Conservation (phyloP, 2,888 invertebrate genomes). For the Bembecia ichneumoniformis region DNA sequence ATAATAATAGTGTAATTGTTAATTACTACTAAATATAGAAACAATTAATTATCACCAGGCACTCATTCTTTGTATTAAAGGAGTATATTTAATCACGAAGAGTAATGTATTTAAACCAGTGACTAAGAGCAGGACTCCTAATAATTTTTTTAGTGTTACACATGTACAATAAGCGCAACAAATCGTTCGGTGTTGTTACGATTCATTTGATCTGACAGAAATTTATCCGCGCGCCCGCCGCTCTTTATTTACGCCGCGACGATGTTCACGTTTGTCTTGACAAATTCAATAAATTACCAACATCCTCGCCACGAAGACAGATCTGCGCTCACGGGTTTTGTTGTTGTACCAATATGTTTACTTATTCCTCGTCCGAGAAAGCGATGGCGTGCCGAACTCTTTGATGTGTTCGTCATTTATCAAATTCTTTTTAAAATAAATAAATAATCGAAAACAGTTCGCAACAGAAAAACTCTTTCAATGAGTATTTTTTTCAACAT, state of each 20-base stretch:
- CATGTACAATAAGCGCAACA: slow-evolving; percentile 57
- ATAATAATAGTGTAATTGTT: too few relatives aligned
- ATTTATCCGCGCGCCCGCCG: slow-evolving; percentile 62
- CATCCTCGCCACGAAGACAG: slow-evolving; percentile 51
- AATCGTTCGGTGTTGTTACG: slow-evolving; percentile 43
- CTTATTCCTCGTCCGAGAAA: slow-evolving; percentile 49
- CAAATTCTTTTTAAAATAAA: not conserved
- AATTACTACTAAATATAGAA: too few relatives aligned
- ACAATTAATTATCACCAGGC: too few relatives aligned
- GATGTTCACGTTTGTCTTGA: slow-evolving; percentile 65
- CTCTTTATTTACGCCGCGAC: slow-evolving; percentile 64
- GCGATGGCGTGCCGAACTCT: slow-evolving; percentile 46
- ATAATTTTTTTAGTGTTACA: slow-evolving; percentile 6
- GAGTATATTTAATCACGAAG: too few relatives aligned
- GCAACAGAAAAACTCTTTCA: too few relatives aligned
- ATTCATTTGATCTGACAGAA: slow-evolving; percentile 72
- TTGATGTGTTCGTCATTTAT: slow-evolving; percentile 35
- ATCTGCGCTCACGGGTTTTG: slow-evolving; percentile 45
- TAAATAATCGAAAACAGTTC: not conserved
- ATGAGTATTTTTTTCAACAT: too few relatives aligned
- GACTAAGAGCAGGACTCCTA: too few relatives aligned
- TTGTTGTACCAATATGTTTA: slow-evolving; percentile 41
- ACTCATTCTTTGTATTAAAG: too few relatives aligned
- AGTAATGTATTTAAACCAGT: too few relatives aligned
- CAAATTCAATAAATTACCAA: slow-evolving; percentile 72